Conservation (phyloP, 64 coral and sea anemone species). For the Pocillopora damicornis region DNA sequence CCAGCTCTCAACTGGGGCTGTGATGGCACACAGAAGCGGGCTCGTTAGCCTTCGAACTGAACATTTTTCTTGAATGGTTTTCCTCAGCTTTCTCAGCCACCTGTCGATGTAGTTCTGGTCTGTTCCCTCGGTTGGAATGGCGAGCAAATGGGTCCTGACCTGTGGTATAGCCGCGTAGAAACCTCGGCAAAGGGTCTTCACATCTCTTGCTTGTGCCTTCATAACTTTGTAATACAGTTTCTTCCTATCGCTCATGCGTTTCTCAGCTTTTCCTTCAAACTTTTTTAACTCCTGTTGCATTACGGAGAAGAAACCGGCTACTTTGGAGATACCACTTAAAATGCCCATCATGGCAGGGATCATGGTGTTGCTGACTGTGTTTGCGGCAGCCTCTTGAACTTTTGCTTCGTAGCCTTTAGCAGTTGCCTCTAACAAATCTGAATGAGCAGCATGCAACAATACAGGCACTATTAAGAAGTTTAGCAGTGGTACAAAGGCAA, state of each 20-base stretch:
- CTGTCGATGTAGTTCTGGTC: slow-evolving; percentile 27
- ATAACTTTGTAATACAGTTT: slow-evolving; percentile 2
- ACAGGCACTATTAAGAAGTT: slow-evolving; percentile 26
- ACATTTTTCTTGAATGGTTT: background rate
- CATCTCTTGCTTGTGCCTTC: background rate
- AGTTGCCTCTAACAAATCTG: background rate
- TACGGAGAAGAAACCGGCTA: slow-evolving; percentile 14
- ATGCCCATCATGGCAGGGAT: slow-evolving; percentile 1
- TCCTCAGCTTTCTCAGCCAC: slow-evolving; percentile 18
- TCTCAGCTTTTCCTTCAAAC: slow-evolving; percentile 1
- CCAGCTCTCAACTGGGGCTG: too few species aligned
- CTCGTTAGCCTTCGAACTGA: too few species aligned
- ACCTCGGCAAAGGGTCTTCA: background rate
- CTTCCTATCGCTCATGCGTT: background rate
- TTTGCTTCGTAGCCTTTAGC: background rate
- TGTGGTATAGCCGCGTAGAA: background rate
- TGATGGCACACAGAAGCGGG: too few species aligned
- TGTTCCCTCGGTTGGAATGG: slow-evolving; percentile 13
- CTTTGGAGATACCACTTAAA: background rate
- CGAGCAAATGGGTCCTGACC: slow-evolving; percentile 10
- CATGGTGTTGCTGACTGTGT: background rate
- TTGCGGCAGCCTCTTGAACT: slow-evolving; percentile 4
- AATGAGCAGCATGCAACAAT: background rate
- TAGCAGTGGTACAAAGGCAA: slow-evolving; percentile 44
- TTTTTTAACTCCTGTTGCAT: background rate